Percentiles rank a stretch among this genome's conserved stretches.
Conservation (phyloP, 2,888 invertebrate species). For the Callimorpha dominula region DNA sequence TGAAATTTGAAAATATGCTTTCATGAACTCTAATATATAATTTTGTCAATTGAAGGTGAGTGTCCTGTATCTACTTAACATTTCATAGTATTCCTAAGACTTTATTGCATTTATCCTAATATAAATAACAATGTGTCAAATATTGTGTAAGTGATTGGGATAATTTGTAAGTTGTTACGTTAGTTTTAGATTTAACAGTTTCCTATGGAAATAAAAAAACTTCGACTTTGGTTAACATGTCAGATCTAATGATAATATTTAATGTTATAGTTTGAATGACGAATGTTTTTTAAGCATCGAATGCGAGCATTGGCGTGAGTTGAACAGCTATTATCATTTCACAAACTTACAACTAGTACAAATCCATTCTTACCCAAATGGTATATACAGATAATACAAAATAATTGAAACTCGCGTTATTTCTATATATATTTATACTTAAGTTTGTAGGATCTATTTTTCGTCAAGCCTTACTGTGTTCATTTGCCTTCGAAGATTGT, state of each 20-base stretch:
- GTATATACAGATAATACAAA: conserved; percentile 2
- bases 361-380: conserved; percentile 3
- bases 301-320: conserved; percentile 8
- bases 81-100: conserved; percentile 41
- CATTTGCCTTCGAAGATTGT: conserved; percentile 33
- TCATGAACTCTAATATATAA: neutral
- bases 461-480: conserved; percentile 42
- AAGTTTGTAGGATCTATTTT: conserved; percentile 33
- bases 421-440: conserved; percentile 33
- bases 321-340: neutral
- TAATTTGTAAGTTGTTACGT: conserved; percentile 63
- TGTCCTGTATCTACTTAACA: conserved; percentile 19
- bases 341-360: conserved; percentile 5
- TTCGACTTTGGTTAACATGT: conserved; percentile 49
- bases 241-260: conserved; percentile 40
- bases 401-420: conserved; percentile 22
- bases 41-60: conserved; percentile 27
- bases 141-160: conserved; percentile 39
- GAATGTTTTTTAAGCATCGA: conserved; percentile 32
- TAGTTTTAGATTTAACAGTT: conserved; percentile 70
- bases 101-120: conserved; percentile 45
- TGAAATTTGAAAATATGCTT: neutral
- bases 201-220: conserved; percentile 69
- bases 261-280: conserved; percentile 38
- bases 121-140: conserved; percentile 27